phyloP scores from a whole-genome alignment of 2,888 invertebrate species.

The Shargacucullia verbasci region DNA sequence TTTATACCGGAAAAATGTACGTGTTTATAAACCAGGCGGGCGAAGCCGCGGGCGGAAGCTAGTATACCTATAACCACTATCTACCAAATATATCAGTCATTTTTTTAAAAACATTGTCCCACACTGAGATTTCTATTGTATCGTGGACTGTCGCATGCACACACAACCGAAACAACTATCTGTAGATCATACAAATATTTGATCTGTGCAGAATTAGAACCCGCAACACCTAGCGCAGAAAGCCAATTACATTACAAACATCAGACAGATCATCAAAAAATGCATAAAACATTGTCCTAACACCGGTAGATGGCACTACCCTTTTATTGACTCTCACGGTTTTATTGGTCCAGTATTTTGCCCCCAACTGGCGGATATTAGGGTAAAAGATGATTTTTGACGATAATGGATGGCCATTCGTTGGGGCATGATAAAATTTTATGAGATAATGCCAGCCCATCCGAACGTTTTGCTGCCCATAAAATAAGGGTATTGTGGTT shows the following conservation, averaged over 20 bases:
- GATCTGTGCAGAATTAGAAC: too few relatives aligned
- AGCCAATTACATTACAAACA: neutral
- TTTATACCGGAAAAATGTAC: too few relatives aligned
- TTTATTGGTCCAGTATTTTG: conserved; percentile 53
- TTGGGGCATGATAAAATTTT: conserved; percentile 50
- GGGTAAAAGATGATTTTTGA: conserved; percentile 53
- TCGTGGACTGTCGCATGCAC: too few relatives aligned
- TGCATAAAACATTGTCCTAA: conserved; percentile 11
- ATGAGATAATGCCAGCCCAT: conserved; percentile 33
- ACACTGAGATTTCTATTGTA: too few relatives aligned
- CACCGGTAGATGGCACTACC: conserved; percentile 31
- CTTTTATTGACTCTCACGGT: conserved; percentile 50
- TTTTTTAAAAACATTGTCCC: too few relatives aligned
- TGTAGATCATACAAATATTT: too few relatives aligned
- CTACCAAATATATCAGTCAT: too few relatives aligned
- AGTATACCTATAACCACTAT: too few relatives aligned
- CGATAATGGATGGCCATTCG: conserved; percentile 53
- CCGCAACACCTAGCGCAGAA: too few relatives aligned
- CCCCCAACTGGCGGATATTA: conserved; percentile 44
- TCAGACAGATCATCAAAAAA: conserved; percentile 3
- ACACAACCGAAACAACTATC: too few relatives aligned
- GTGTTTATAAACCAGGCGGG: too few relatives aligned
- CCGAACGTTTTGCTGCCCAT: conserved; percentile 29
- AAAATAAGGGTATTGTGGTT: conserved; percentile 27
- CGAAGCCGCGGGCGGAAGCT: too few relatives aligned